Conservation (phyloP, 2,113 vertebrate species). For the Myanophis thanlyinensis region DNA sequence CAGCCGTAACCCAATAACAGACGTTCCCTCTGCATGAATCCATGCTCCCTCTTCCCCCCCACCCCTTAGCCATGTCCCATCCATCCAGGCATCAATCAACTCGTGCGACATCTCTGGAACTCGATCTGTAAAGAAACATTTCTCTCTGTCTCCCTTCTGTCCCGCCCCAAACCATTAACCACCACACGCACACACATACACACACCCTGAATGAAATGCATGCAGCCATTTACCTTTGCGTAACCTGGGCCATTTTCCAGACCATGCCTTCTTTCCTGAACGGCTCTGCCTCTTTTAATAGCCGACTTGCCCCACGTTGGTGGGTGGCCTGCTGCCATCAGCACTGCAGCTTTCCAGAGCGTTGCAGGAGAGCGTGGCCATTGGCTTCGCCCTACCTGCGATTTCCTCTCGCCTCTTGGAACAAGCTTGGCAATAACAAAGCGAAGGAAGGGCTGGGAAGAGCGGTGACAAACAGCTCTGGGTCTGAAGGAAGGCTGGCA, state of each 20-base stretch:
- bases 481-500: not conserved
- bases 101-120: not conserved
- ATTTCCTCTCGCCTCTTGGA: not conserved
- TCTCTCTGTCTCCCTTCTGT: not conserved
- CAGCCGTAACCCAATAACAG: not conserved
- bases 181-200: too few species aligned
- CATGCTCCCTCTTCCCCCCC: too few species aligned
- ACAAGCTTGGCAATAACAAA: not conserved
- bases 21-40: not conserved
- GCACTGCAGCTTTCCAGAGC: not conserved
- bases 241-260: not conserved
- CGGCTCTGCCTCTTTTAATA: not conserved
- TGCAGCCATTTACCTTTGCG: not conserved
- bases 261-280: not conserved
- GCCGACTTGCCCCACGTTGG: not conserved
- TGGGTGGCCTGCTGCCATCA: not conserved
- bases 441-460: not conserved
- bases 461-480: not conserved
- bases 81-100: not conserved
- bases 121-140: not conserved
- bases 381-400: not conserved
- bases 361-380: not conserved
- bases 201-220: not conserved
- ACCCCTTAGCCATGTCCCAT: not conserved
- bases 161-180: not conserved